These are phyloP conservation scores for Porites cylindrica DNA, from an alignment of 92 coral and sea anemone species.

Conservation along the genomic window DNA sequence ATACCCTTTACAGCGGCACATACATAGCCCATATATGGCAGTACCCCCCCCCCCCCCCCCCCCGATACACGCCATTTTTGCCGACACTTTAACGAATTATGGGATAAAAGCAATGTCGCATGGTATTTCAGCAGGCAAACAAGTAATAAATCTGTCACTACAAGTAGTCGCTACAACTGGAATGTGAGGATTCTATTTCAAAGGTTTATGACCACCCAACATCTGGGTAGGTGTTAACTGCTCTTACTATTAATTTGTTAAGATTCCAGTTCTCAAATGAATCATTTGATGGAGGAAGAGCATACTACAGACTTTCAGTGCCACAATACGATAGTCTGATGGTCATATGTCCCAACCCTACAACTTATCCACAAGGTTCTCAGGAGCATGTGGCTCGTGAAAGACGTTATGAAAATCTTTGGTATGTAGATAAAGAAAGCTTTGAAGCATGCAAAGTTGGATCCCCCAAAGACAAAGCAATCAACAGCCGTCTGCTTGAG, in stretches of 20 bases:
- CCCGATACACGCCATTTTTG: too few relatives aligned
- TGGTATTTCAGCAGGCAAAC: too few relatives aligned
- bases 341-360: slow-evolving; percentile 74
- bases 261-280: slow-evolving; percentile 36
- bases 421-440: slow-evolving; percentile 76
- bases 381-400: slow-evolving; percentile 48
- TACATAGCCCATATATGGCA: too few relatives aligned
- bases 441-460: slow-evolving; percentile 70
- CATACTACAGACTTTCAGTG: slow-evolving; percentile 11
- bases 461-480: slow-evolving; percentile 1
- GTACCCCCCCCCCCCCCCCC: too few relatives aligned
- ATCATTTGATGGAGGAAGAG: background rate
- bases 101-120: too few relatives aligned
- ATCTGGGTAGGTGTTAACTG: background rate
- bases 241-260: background rate
- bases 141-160: too few relatives aligned
- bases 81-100: too few relatives aligned
- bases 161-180: too few relatives aligned
- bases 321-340: slow-evolving; percentile 20
- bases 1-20: too few relatives aligned
- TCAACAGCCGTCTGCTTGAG: slow-evolving; percentile 35
- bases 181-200: too few relatives aligned
- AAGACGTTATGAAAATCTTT: slow-evolving; percentile 68
- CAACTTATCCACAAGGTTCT: slow-evolving; percentile 50
- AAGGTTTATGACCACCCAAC: too few relatives aligned